Base-by-base conservation (phyloP, 2,113 vertebrate genomes). In the Psettodes erumei region DNA sequence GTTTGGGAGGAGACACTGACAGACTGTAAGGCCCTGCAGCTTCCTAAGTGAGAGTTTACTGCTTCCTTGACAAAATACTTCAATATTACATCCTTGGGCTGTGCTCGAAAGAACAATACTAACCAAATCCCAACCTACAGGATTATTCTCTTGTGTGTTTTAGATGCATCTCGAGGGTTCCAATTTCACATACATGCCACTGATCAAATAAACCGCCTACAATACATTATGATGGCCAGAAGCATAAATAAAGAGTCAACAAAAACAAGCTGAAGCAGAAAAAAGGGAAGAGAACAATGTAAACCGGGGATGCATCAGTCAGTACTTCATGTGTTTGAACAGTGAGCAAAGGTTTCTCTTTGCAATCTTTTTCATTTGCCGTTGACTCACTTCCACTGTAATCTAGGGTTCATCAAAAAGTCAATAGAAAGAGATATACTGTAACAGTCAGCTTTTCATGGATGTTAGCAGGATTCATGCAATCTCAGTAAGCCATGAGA, bases 11-110 rank as follows among this genome's bases (percentile, higher is more conserved):
- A 71, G 42, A 74, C 25, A 32, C 45, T 50, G 40, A 71, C 76
- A 87, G 84, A 77, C 66, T 72, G 80, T n/a, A 56, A 47, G 40
- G 56, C 77, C 81, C 85, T 82, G 73, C 47, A 88, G 88, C 80
- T 71, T 79, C 79, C 65, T 47, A 65, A 64, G 32, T 48, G 71
- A 68, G 37, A 30, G 48, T 75, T 86, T 79, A 45, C 50, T 48
- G 54, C 61, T 56, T 30, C 33, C 47, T 37, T 9, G 35, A 48
- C 6, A 64, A 19, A 68, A 28, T 23, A 61, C 33, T 73, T 80
- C 3, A 63, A 65, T 4, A 23, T 30, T 3, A 72, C 74, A 32
- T 59, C 77, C 59, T 25, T 40, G 27, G 30, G 71, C 56, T 71
- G 2, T 30, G 18, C 10, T 56, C 23, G 27, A 32, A 54, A 32